Base-by-base conservation (phyloP, 2,797 vertebrate species). In the Cirrhinus molitorella region DNA sequence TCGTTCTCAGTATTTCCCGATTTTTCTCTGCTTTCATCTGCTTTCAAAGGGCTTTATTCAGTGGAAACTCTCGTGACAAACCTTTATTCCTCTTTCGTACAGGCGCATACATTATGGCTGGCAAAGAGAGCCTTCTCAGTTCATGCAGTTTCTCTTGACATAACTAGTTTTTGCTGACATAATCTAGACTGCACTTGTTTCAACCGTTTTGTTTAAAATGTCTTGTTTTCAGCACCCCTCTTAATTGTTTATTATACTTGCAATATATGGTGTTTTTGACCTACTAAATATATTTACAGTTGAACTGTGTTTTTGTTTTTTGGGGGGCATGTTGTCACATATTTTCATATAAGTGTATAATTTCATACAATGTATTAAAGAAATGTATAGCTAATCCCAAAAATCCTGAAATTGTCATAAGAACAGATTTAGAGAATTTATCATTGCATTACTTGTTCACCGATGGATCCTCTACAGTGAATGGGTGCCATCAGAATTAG, bases 51-150 rank as follows among this genome's bases (percentile, higher is more conserved):
- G 25, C 53, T 51, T 88, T 76, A 3, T 79, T 45, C 66, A 81
- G 57, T 80, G 86, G 86, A 88, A 88, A 61, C 51, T 85, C 92
- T 93, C 85, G 93, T 94, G 92, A 93, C 90, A 45, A 31, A 84
- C 74, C 88, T 88, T 91, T 92, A 85, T 87, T 85, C 87, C 34
- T 85, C 79, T 81, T 70, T 75, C 76, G n/a, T 5, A 21, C 31
- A 74, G 80, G 37, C 9, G 3, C 68, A 3, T 4, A 34, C 37
- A 70, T 43, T 57, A 28, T 59, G 16, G 3, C 28, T 37, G 23
- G 16, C n/a, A 49, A 13, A 31, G 37, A 21, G 34, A 79, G 0
- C 19, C 28, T 14, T 23, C 12, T 17, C 5, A 13, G 34, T 43
- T 43, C 37, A 1, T 45, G 34, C 37, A 25, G 53, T 43, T 63